Percentiles rank a stretch among this genome's conserved stretches.
phyloP scores from a whole-genome alignment of 2,888 invertebrate species.

The Nemurella pictetii region DNA sequence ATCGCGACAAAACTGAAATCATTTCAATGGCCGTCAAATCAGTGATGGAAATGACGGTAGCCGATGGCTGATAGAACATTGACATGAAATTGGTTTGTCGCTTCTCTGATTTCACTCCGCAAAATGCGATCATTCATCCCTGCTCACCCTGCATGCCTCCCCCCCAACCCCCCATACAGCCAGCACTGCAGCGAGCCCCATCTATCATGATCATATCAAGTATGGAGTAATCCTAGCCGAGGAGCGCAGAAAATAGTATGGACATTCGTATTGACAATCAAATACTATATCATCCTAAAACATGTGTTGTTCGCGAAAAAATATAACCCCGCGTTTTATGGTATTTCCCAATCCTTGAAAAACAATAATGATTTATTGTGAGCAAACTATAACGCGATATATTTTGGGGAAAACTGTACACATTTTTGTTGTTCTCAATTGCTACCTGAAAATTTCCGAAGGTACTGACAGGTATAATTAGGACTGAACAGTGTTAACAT shows the following conservation, averaged over 20 bases:
- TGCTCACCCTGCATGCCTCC: background rate
- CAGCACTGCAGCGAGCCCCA: too few relatives aligned
- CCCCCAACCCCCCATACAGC: background rate
- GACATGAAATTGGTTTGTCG: conserved; percentile 27
- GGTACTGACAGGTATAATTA: background rate
- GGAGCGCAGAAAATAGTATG: conserved; percentile 4
- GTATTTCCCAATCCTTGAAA: background rate
- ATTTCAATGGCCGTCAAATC: conserved; percentile 23
- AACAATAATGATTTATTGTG: background rate
- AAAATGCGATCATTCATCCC: conserved; percentile 22
- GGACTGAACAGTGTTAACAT: background rate
- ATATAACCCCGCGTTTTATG: background rate
- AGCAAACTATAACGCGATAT: too few relatives aligned
- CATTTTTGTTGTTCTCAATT: background rate
- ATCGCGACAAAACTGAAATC: background rate
- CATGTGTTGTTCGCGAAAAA: conserved; percentile 1
- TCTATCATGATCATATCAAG: conserved; percentile 4
- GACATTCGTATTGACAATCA: conserved; percentile 36
- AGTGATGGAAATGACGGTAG: conserved; percentile 12
- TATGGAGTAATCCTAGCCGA: background rate
- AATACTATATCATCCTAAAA: conserved; percentile 27
- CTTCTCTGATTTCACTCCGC: conserved; percentile 17
- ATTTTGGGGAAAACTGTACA: too few relatives aligned
- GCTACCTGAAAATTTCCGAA: background rate
- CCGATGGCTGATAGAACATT: conserved; percentile 8